Evolutionary conservation across 2,113 vertebrate genomes (phyloP).

Genomic region (Bos taurus): ARS-UCD2.0 NC_037343.1:32203501-32204000

Average conservation of each 20-base stretch:
- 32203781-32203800: background rate
- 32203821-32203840: background rate
- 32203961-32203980: background rate
- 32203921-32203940: too few species aligned
- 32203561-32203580: slow-evolving; percentile 3
- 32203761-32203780: background rate
- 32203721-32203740: background rate
- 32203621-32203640: background rate
- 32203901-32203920: too few species aligned
- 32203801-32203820: background rate
- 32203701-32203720: background rate
- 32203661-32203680: background rate
- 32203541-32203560: background rate
- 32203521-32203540: background rate
- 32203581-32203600: background rate
- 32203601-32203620: background rate
- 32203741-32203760: background rate
- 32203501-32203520: background rate
- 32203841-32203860: background rate
- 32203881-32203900: background rate
- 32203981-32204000: background rate
- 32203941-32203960: background rate
- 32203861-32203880: background rate
- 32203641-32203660: background rate
- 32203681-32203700: background rate